Evolutionary conservation across 2,113 vertebrate genomes (phyloP).

Genomic region (Actinemys pallida): DNA sequence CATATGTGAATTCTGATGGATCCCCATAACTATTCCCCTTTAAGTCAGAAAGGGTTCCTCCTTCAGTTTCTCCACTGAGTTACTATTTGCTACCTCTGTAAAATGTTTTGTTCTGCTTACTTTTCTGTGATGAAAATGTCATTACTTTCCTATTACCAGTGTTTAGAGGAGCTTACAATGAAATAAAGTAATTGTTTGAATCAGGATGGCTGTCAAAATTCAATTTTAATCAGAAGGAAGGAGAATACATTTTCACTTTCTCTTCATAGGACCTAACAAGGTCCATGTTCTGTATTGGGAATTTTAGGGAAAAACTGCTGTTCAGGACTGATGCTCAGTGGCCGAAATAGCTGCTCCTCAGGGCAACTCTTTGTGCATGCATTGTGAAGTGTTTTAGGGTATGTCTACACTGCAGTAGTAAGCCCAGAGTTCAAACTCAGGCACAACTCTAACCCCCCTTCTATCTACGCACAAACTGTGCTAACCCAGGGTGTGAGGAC

Average conservation of each 20-base stretch:
- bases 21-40: constrained; percentile 6
- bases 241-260: rapidly evolving
- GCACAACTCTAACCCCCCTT: neutral
- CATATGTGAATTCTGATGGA: neutral
- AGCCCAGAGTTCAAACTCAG: neutral
- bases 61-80: constrained; percentile 31
- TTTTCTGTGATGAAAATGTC: constrained; percentile 51
- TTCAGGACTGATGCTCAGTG: neutral
- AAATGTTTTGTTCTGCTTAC: constrained; percentile 40
- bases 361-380: rapidly evolving
- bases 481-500: neutral
- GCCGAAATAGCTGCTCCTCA: rapidly evolving
- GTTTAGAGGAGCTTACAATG: constrained; percentile 23
- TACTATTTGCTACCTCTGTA: neutral
- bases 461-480: neutral
- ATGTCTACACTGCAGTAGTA: neutral
- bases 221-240: neutral
- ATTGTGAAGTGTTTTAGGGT: neutral
- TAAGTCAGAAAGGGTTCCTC: constrained; percentile 1
- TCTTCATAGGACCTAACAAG: constrained; percentile 3
- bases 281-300: neutral
- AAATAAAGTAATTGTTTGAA: neutral
- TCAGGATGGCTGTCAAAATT: neutral
- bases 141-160: neutral
- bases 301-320: neutral